Evolutionary conservation across 2,888 invertebrate genomes (phyloP), one percentile per base, ranked within the genome.

Genomic region (Polyploca ridens): DNA sequence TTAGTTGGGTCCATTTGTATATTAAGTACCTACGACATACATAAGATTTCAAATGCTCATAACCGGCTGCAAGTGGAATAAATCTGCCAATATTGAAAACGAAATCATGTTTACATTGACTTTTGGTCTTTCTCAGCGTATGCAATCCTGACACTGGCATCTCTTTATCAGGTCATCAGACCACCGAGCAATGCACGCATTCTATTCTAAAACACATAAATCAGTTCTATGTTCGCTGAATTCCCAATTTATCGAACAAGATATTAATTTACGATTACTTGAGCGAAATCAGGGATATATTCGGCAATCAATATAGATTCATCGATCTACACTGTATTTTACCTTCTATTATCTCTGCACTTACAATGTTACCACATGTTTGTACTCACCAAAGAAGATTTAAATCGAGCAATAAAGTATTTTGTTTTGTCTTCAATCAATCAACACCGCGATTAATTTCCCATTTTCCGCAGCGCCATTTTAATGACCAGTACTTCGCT

Each of bases 401-500:
- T 19, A 19, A n/a, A n/a, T 16, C 16, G 41, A 19, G 11, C 41
- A 60, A 60, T 59, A 61, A 61, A 61, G 19, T 44, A 27, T 61
- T 38, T 41, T 61, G 19, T 41, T 41, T 41, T 61, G 41, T 19
- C 27, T n/a, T 19, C 41, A 61, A 61, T 61, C 61, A 61, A 61
- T 61, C 61, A 61, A 41, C 61, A 41, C 1, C 6, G 41, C 61
- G 10, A 41, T 44, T 61, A 68, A 69, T 66, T 66, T 68, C 65
- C 69, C 67, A 59, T 67, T 65, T 67, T 19, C 44, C 8, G 54
- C 46, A 76, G 83, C 80, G 71, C 65, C 81, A 85, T 87, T 87
- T 88, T 86, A 87, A 69, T 69, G 62, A 62, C 76, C 67, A 66
- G 74, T 74, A 74, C 69, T 76, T 74, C 71, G 73, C 79, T 74